A percentile compares a stretch with the other conserved stretches of the same genome.
Evolutionary conservation across 92 coral and sea anemone genomes (phyloP).

Genomic region (Zoanthus gigantus): DNA sequence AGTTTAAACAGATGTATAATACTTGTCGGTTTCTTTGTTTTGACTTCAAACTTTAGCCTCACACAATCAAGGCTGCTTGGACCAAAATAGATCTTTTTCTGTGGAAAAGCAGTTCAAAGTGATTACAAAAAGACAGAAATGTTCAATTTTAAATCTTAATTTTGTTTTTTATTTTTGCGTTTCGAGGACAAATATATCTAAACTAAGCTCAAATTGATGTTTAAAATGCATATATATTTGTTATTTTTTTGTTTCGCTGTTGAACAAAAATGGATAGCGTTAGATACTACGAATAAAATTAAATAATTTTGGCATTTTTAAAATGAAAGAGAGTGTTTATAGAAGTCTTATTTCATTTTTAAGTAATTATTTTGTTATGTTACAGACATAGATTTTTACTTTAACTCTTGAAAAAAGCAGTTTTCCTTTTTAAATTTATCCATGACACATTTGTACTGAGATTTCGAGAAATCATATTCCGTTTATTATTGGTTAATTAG

Average conservation of each 20-base stretch:
- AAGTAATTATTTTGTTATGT: background rate
- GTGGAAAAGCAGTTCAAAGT: background rate
- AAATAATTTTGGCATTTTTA: background rate
- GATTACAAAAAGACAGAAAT: background rate
- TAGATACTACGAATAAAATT: background rate
- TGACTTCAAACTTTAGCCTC: constrained; percentile 8
- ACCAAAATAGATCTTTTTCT: background rate
- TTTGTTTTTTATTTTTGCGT: background rate
- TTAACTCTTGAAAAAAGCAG: background rate
- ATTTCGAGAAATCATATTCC: background rate
- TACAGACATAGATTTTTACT: too few species aligned
- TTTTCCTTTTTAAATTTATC: background rate
- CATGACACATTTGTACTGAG: background rate
- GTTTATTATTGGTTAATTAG: background rate
- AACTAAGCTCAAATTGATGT: background rate
- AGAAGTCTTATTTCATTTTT: background rate
- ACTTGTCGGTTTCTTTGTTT: constrained; percentile 3
- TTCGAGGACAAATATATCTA: background rate
- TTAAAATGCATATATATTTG: background rate
- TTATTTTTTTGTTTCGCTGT: too few species aligned
- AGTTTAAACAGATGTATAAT: constrained; percentile 38
- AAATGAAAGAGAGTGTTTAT: background rate
- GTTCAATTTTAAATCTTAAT: background rate
- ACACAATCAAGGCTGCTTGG: background rate
- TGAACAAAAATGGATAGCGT: background rate